Evolutionary conservation across 1,140 invertebrate genomes (phyloP), one percentile per base, ranked within the genome.

Genomic region (Bombus pyrosoma): DNA sequence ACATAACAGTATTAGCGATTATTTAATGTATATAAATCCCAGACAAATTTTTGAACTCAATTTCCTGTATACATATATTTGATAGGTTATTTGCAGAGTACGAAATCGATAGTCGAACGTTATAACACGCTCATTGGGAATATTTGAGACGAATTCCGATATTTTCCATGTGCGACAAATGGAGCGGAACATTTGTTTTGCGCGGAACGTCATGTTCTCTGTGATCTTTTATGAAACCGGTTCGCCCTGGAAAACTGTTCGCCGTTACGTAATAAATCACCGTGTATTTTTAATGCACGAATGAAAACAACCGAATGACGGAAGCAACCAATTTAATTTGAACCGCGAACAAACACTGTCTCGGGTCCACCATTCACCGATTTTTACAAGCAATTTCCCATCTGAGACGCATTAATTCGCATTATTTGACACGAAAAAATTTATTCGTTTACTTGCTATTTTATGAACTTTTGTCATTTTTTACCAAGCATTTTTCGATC

Each of bases 221-320:
- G 39, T 72, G 68, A 85, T 85, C 68, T 69, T 41, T 39, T 72
- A 85, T 85, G 57, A 80, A 85, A 85, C 41, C 28, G 39, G 53
- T 62, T 34, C 68, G 4, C 18, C 32, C 64, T 32, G 15, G 34
- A 47, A 37, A 72, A 72, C 28, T 32, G n/a, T 71, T 80, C 28
- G 39, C 12, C 39, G 68, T 53, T 80, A 39, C 41, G 68, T n/a
- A 53, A 80, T 47, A 80, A 72, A 85, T 80, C 77, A 57, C 4
- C 9, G 15, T 15, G 15, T 39, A 72, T 62, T 80, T 85, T 80
- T 72, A 80, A 73, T 85, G 32, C 34, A 1, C 25, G 13, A 43
- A 10, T 25, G 53, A 47, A 71, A 79, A 79, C 39, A 41, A 77
- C 15, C 25, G 9, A 37, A 37, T 18, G 1, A 13, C 34, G 6